Conservation (phyloP, 2,113 vertebrate genomes). For the Hypomesus transpacificus region DNA sequence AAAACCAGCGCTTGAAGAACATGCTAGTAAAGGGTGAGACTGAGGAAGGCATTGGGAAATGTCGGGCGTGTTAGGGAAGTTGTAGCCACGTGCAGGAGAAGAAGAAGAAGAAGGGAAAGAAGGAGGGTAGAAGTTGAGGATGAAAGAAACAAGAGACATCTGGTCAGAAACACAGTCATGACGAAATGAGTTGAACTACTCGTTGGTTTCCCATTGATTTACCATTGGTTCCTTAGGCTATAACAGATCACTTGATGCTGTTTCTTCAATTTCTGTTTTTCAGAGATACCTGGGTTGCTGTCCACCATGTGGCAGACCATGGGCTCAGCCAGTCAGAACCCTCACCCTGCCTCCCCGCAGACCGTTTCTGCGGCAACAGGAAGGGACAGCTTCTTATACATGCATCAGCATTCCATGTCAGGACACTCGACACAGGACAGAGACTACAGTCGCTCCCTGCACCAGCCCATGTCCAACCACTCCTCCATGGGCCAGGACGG, state of each 20-base stretch:
- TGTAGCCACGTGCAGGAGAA: not conserved
- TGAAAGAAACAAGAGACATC: too few species aligned
- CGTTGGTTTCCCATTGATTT: not conserved
- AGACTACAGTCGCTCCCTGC: slow-evolving; percentile 27
- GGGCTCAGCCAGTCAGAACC: slow-evolving; percentile 25
- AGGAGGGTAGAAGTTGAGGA: too few species aligned
- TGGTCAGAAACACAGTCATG: too few species aligned
- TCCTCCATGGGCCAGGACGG: slow-evolving; percentile 26
- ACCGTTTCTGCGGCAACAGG: slow-evolving; percentile 19
- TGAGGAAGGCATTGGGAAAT: not conserved
- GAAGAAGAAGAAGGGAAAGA: not conserved
- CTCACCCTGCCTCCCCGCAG: slow-evolving; percentile 1
- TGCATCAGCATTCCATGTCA: slow-evolving; percentile 1
- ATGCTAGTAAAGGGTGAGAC: slow-evolving; percentile 55
- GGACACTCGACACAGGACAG: slow-evolving; percentile 7
- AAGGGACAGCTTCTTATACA: not conserved
- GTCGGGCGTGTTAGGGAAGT: not conserved
- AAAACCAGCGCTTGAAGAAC: slow-evolving; percentile 56
- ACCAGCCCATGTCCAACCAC: slow-evolving; percentile 25
- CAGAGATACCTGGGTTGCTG: slow-evolving; percentile 58
- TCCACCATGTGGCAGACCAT: slow-evolving; percentile 61
- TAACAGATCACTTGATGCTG: not conserved
- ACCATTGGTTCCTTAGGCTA: not conserved
- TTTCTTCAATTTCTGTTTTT: slow-evolving; percentile 9
- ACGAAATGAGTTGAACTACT: too few species aligned